phyloP scores from a whole-genome alignment of 2,113 vertebrate species.

The Grammomys surdaster region DNA sequence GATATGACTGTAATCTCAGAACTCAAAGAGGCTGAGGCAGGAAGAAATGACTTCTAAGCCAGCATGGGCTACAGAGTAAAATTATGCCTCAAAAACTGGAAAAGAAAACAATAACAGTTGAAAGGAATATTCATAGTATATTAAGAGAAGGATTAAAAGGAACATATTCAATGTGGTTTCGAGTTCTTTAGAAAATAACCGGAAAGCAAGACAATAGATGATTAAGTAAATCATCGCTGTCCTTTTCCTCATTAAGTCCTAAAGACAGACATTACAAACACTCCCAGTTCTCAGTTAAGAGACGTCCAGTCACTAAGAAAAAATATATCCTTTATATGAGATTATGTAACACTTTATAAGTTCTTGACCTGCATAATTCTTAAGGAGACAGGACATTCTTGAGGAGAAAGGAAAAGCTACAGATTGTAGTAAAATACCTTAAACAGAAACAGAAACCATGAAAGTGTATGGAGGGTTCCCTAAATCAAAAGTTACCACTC shows the following conservation, averaged over 20 bases:
- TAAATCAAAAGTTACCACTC: not conserved
- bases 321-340: not conserved
- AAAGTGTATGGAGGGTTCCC: not conserved
- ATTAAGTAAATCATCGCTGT: not conserved
- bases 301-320: not conserved
- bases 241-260: slow-evolving; percentile 16
- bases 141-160: not conserved
- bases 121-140: not conserved
- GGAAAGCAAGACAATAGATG: not conserved
- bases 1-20: not conserved
- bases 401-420: not conserved
- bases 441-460: not conserved
- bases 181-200: slow-evolving; percentile 8
- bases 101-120: not conserved
- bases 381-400: not conserved
- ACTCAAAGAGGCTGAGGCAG: not conserved
- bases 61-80: not conserved
- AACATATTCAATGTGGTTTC: slow-evolving; percentile 1
- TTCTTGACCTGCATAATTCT: not conserved
- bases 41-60: not conserved
- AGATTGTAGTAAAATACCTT: not conserved
- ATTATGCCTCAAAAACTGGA: no score
- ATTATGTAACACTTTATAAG: not conserved
- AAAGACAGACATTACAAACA: not conserved
- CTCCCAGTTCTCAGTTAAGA: not conserved